Evolutionary conservation across 2,888 invertebrate genomes (phyloP).

Genomic region (Neocrepidodera transversa): DNA sequence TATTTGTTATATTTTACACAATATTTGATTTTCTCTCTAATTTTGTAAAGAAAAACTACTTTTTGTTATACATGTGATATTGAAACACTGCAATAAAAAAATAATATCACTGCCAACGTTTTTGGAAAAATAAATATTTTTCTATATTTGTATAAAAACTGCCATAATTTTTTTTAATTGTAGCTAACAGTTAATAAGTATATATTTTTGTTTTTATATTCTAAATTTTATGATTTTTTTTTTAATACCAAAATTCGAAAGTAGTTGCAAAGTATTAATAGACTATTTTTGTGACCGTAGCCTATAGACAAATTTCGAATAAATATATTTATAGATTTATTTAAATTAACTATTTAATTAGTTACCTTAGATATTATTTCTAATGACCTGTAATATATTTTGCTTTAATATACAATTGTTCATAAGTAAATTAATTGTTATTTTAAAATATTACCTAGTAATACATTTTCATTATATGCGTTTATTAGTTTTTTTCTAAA

Average conservation of each 20-base stretch:
- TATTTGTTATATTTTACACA: not conserved
- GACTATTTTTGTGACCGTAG: conserved; percentile 27
- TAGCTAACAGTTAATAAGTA: not conserved
- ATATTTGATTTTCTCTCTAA: not conserved
- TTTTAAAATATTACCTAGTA: no score
- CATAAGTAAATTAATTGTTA: not conserved
- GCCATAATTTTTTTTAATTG: conserved; percentile 23
- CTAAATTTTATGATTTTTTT: conserved; percentile 3
- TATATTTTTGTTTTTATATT: conserved; percentile 22
- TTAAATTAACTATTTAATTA: conserved; percentile 48
- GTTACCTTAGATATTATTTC: conserved; percentile 47
- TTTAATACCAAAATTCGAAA: conserved; percentile 1
- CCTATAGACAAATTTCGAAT: conserved; percentile 24
- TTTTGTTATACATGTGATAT: conserved; percentile 38
- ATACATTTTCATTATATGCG: no score
- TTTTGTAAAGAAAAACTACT: not conserved
- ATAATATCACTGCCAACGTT: conserved; percentile 44
- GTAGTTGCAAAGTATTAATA: conserved; percentile 40
- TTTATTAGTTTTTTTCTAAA: no score
- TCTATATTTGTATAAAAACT: conserved; percentile 25
- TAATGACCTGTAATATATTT: conserved; percentile 47
- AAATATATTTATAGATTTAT: conserved; percentile 42
- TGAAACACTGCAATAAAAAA: conserved; percentile 37
- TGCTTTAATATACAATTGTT: conserved; percentile 37
- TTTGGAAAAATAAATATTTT: conserved; percentile 26